phyloP scores from a whole-genome alignment of 2,888 invertebrate genomes.

The Ethmia dodecea region DNA sequence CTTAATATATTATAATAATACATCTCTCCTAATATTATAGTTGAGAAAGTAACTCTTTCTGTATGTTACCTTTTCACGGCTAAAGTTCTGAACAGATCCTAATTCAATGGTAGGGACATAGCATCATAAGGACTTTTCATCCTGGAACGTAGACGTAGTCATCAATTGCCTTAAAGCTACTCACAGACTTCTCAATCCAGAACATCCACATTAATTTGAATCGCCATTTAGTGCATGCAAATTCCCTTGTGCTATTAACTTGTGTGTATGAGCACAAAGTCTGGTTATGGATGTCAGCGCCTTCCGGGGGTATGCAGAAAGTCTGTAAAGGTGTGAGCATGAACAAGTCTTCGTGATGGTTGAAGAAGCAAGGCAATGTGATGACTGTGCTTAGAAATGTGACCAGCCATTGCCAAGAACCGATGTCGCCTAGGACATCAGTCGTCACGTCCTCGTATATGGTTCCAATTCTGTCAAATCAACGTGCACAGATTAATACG shows the following conservation, averaged over 20 bases:
- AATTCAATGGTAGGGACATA: too few relatives aligned
- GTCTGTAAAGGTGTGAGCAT: slow-evolving; percentile 40
- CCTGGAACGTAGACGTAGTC: too few relatives aligned
- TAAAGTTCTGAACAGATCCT: too few relatives aligned
- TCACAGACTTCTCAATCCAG: slow-evolving; percentile 56
- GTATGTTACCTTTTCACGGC: too few relatives aligned
- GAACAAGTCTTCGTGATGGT: slow-evolving; percentile 54
- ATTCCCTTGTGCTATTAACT: slow-evolving; percentile 34
- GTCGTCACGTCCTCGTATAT: slow-evolving; percentile 65
- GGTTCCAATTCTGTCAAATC: slow-evolving; percentile 56
- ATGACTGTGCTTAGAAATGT: slow-evolving; percentile 44
- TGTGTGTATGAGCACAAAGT: slow-evolving; percentile 39
- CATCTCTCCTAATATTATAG: too few relatives aligned
- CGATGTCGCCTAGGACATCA: slow-evolving; percentile 57
- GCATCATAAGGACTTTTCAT: too few relatives aligned
- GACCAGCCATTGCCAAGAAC: slow-evolving; percentile 63
- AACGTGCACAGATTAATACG: too few relatives aligned
- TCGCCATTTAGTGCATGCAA: slow-evolving; percentile 48
- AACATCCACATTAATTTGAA: slow-evolving; percentile 51
- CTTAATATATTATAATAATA: too few relatives aligned
- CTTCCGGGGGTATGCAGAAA: slow-evolving; percentile 34
- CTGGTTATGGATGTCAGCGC: slow-evolving; percentile 32
- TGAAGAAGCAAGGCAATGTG: slow-evolving; percentile 44
- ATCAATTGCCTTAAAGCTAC: too few relatives aligned
- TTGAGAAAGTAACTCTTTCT: too few relatives aligned